Conservation (phyloP, 2,888 invertebrate species). For the Endomychus coccineus region DNA sequence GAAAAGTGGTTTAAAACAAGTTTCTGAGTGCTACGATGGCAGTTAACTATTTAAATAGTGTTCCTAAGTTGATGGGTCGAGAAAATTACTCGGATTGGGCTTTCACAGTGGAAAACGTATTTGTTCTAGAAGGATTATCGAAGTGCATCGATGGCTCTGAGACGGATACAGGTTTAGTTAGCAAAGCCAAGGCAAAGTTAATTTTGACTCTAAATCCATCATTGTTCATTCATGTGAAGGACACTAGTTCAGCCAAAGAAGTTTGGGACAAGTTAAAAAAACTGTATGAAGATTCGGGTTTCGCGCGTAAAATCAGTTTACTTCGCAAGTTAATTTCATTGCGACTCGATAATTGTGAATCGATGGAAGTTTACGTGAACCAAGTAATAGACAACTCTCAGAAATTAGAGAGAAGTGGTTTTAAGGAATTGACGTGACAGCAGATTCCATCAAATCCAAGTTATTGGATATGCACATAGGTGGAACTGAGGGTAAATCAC, state of each 20-base stretch:
- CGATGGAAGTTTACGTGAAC: constrained; percentile 25
- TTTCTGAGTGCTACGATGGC: constrained; percentile 3
- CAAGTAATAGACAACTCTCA: constrained; percentile 24
- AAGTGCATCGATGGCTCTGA: constrained; percentile 13
- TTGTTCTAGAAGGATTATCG: constrained; percentile 13
- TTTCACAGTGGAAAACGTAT: constrained; percentile 16
- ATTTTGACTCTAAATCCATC: constrained; percentile 27
- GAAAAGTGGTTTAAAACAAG: not conserved
- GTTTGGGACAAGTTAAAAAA: constrained; percentile 20
- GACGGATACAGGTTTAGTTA: constrained; percentile 14
- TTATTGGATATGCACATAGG: constrained; percentile 13
- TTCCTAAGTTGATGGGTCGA: constrained; percentile 14
- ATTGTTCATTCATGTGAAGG: constrained; percentile 25
- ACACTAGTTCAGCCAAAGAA: constrained; percentile 17
- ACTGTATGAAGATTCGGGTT: constrained; percentile 20
- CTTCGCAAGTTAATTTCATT: constrained; percentile 22
- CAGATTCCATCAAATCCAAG: constrained; percentile 18
- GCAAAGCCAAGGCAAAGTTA: constrained; percentile 27
- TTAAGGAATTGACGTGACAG: constrained; percentile 14
- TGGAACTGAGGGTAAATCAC: constrained; percentile 1
- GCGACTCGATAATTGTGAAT: constrained; percentile 21
- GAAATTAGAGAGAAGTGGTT: too few relatives aligned
- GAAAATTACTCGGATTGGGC: too few relatives aligned
- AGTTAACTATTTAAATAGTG: constrained; percentile 9
- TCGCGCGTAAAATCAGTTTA: constrained; percentile 16